Base-by-base conservation (phyloP, 2,797 vertebrate species). In the Xiphorhynchus erythropygius region DNA sequence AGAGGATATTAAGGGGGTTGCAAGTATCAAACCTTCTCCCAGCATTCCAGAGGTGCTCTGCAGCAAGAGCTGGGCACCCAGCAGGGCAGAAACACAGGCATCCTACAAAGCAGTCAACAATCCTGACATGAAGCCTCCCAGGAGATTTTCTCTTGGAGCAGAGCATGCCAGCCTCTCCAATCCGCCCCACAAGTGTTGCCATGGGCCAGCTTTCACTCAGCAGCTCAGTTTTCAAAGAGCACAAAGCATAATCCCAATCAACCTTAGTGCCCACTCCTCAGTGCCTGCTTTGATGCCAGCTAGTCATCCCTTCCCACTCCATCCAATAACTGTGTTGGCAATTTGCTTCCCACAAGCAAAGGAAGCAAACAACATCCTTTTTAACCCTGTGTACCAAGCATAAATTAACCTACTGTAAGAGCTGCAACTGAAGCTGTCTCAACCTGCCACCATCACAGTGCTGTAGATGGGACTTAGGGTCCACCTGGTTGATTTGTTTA, bases 401-500 rank as follows among this genome's bases (percentile, higher is more conserved):
- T 30, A 77, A 60, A 62, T 35, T 42, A 76, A 35, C 11, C 7
- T 33, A 22, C 44, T 83, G 27, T 4, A 56, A 59, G 68, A 18
- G 41, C 49, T 64, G 37, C 18, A 56, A 23, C 4, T 46, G 73
- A 64, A 56, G 37, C 22, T 64, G 80, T 39, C 88, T 87, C 5
- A 1, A 23, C 59, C 44, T 59, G 74, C 27, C 74, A 62, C 79
- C 55, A 63, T 37, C 55, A 79, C 0, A 0, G 63, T 42, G 62
- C 68, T 83, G 42, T 47, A 57, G 65, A 41, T 21, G n/a, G 32
- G 39, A 78, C 35, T 67, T 8, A 0, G 27, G 18, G 35, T 37
- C 65, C 74, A 73, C 23, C 41, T 59, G 39, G 39, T 77, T 84
- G 90, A 75, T 81, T 84, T 81, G 37, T 60, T 75, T 84, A 56